Percentiles rank a stretch among this genome's conserved stretches.
phyloP scores from a whole-genome alignment of 2,888 invertebrate genomes.

The Perdita meconis region DNA sequence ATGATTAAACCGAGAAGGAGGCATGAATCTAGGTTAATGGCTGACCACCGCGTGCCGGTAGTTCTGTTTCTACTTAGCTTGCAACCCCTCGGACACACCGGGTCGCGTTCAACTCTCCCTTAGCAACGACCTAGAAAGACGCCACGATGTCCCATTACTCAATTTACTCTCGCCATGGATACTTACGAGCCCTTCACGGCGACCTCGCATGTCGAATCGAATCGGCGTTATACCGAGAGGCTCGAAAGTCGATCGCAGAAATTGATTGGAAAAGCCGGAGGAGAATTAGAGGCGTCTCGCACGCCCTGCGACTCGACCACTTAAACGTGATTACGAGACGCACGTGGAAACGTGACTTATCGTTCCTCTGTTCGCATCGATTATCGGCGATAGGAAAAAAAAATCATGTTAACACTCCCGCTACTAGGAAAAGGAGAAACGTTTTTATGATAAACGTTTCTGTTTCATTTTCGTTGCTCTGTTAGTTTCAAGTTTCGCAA shows the following conservation, averaged over 20 bases:
- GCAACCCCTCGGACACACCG: constrained; percentile 44
- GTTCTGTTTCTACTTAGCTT: constrained; percentile 52
- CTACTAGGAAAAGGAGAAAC: too few relatives aligned
- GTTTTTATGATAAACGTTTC: too few relatives aligned
- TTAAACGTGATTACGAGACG: background rate
- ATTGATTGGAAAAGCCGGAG: background rate
- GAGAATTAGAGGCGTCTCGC: background rate
- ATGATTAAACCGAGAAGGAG: constrained; percentile 38
- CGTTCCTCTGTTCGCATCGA: too few relatives aligned
- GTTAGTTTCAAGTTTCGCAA: too few relatives aligned
- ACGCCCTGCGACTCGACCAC: background rate
- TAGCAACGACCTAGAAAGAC: constrained; percentile 73
- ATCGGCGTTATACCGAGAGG: background rate
- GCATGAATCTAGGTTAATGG: constrained; percentile 68
- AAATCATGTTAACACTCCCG: too few relatives aligned
- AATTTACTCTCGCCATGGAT: constrained; percentile 53
- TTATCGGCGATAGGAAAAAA: too few relatives aligned
- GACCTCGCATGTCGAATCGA: constrained; percentile 14
- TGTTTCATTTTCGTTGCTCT: too few relatives aligned
- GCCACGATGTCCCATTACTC: constrained; percentile 72
- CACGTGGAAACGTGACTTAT: background rate
- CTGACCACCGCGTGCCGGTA: constrained; percentile 48
- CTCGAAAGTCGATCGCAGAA: background rate
- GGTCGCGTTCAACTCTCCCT: constrained; percentile 50
- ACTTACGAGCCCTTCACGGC: constrained; percentile 3